Base-by-base conservation (phyloP, 2,888 invertebrate species). In the Lissonota sp. region DNA sequence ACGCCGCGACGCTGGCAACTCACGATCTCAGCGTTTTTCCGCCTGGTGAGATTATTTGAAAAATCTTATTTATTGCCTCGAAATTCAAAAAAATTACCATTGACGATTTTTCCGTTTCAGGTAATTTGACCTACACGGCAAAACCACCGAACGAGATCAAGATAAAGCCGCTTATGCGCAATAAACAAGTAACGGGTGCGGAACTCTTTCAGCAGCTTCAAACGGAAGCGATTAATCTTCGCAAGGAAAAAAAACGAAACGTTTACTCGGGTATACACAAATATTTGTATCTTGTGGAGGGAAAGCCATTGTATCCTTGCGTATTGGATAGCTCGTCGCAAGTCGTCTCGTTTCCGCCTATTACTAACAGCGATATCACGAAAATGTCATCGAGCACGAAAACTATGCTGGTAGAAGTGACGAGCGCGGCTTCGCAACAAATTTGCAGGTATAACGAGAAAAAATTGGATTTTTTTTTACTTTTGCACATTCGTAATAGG, bases 321-420 rank as follows among this genome's bases (percentile, higher is more conserved):
- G 90, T 97, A 53, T 87, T 95, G 83, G 96, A 97, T 89, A 93
- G 94, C 5, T 93, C 93, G 8, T 94, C 94, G 1, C 94, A 93
- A 80, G 96, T 97, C 1, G 96, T 98, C 87, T 97, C 97, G 53
- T 96, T 98, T 89, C 97, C 97, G 8, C 97, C 98, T 0, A 96
- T 98, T 46, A 46, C n/a, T 10, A 46, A 46, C n/a, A 10, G 46
- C 5, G n/a, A 10, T 10, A 46, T 10, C 4, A 46, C 3, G 8
- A 46, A 1, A n/a, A 5, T n/a, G n/a, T 46, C n/a, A 46, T 46
- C 46, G 5, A 46, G 46, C n/a, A 10, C 10, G 8, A 46, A 46
- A 46, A 46, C 46, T 3, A 3, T 46, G 46, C n/a, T 46, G 8
- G 8, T 8, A 0, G 3, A 46, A 46, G n/a, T 46, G 78, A 97